These are phyloP conservation scores for Notocelia uddmanniana DNA, from an alignment of 2,888 invertebrate genomes.

Conservation along the genomic window DNA sequence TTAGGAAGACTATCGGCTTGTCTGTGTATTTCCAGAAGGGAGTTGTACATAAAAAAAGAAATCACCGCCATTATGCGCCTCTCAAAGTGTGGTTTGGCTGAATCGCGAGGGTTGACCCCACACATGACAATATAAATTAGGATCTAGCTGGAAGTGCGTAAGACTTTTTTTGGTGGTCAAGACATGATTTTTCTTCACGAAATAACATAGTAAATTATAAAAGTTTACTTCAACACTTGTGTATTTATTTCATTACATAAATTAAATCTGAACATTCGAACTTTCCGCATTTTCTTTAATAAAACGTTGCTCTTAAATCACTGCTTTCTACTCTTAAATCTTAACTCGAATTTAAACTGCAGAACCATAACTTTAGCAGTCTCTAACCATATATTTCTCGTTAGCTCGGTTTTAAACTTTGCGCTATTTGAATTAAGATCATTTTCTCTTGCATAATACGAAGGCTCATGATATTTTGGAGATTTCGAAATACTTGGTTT, in stretches of 20 bases:
- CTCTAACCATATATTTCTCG: neutral
- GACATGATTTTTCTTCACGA: no score
- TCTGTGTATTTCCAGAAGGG: no score
- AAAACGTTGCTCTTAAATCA: constrained; percentile 33
- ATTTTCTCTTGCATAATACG: neutral
- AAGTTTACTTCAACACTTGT: neutral
- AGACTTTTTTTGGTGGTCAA: no score
- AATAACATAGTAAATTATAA: no score
- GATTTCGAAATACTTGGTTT: constrained; percentile 5
- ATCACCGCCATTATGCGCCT: no score
- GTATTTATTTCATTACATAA: neutral
- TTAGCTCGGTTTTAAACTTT: neutral
- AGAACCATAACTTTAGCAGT: constrained; percentile 39
- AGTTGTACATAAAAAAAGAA: no score
- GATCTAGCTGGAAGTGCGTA: no score
- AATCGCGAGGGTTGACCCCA: no score
- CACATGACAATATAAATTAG: no score
- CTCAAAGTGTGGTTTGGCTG: no score
- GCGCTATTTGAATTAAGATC: neutral
- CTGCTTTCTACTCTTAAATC: constrained; percentile 47
- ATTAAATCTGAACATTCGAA: constrained; percentile 16
- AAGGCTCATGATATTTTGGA: neutral
- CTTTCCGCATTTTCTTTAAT: constrained; percentile 28
- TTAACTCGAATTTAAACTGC: constrained; percentile 54
- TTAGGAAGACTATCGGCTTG: no score